phyloP scores from a whole-genome alignment of 2,113 vertebrate genomes.

The Uria aalge region DNA sequence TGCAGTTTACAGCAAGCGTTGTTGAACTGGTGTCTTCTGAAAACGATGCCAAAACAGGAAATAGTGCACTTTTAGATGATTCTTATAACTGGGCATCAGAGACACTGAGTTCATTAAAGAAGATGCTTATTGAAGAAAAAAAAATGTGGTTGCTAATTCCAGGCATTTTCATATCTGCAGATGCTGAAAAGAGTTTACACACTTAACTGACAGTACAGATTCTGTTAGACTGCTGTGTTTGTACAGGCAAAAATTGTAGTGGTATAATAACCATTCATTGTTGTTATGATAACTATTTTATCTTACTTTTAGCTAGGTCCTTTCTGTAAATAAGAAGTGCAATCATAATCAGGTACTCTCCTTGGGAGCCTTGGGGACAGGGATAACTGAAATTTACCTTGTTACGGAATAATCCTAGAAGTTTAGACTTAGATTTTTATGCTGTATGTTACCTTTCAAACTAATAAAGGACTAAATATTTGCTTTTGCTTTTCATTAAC shows the following conservation, averaged over 20 bases:
- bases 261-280: background rate
- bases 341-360: background rate
- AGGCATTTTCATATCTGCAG: conserved; percentile 28
- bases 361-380: background rate
- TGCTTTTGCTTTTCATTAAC: background rate
- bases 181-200: conserved; percentile 36
- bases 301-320: background rate
- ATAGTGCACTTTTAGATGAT: background rate
- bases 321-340: background rate
- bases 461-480: background rate
- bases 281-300: background rate
- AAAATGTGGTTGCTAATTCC: conserved; percentile 20
- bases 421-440: background rate
- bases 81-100: background rate
- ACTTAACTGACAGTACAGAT: conserved; percentile 15
- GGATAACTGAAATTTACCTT: background rate
- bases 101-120: conserved; percentile 33
- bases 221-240: conserved; percentile 4
- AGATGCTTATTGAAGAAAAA: background rate
- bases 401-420: background rate
- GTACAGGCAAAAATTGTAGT: background rate
- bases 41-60: conserved; percentile 7
- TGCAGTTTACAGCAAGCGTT: background rate
- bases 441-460: background rate
- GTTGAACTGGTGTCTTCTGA: background rate